These are phyloP conservation scores for Bombus huntii DNA, from an alignment of 1,140 invertebrate species.

Conservation along the genomic window DNA sequence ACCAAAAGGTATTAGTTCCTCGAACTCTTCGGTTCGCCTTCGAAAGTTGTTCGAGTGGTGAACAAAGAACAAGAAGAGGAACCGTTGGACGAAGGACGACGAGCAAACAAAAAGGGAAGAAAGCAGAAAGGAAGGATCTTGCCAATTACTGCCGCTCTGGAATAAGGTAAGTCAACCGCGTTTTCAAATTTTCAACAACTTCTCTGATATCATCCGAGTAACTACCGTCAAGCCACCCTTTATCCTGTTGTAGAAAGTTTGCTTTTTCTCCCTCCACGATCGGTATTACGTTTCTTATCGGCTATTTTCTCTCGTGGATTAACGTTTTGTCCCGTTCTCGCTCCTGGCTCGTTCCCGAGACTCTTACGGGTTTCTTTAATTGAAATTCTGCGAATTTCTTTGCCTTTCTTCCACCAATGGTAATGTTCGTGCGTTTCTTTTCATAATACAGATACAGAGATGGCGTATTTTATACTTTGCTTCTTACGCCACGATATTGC, in stretches of 20 bases:
- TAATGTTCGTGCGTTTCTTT: not conserved
- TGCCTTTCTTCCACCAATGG: not conserved
- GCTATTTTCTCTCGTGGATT: not conserved
- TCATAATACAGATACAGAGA: too few relatives aligned
- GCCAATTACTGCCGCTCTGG: conserved; percentile 50
- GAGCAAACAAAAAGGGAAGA: conserved; percentile 49
- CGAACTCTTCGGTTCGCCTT: conserved; percentile 15
- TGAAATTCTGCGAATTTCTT: not conserved
- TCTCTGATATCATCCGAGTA: not conserved
- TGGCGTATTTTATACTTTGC: not conserved
- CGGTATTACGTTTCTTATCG: not conserved
- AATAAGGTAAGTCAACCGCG: conserved; percentile 45
- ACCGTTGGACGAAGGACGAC: conserved; percentile 21
- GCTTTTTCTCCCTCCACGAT: not conserved
- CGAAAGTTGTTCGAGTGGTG: conserved; percentile 25
- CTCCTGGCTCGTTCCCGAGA: not conserved
- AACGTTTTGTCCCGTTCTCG: not conserved
- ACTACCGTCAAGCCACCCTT: not conserved
- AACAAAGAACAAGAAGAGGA: conserved; percentile 42
- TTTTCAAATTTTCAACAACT: conserved; percentile 26
- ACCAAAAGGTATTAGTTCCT: conserved; percentile 14
- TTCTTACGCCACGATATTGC: not conserved
- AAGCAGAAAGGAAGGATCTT: conserved; percentile 41
- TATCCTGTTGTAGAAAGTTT: not conserved
- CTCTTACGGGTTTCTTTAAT: not conserved